phyloP scores from a whole-genome alignment of 2,888 invertebrate genomes.

The Calliscelio sp. region DNA sequence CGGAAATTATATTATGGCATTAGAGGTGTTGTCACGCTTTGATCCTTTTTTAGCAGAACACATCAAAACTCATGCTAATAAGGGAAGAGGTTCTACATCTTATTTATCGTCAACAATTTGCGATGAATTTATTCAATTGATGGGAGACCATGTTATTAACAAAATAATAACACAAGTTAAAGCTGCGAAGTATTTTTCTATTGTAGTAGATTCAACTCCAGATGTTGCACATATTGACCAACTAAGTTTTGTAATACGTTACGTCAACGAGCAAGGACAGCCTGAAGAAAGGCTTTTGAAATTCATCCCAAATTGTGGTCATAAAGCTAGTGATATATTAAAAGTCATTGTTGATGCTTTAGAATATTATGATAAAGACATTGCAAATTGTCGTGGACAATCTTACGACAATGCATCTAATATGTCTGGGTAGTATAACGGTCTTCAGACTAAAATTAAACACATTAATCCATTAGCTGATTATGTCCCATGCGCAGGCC shows the following conservation, averaged over 20 bases:
- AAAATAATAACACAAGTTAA: constrained; percentile 9
- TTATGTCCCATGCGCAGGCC: constrained; percentile 75
- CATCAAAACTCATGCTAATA: constrained; percentile 70
- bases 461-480: constrained; percentile 63
- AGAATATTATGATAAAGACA: constrained; percentile 60
- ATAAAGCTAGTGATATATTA: constrained; percentile 68
- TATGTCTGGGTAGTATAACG: constrained; percentile 10
- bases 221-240: constrained; percentile 30
- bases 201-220: constrained; percentile 28
- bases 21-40: constrained; percentile 78
- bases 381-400: constrained; percentile 74
- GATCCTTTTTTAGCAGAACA: constrained; percentile 78
- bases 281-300: constrained; percentile 19
- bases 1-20: constrained; percentile 76
- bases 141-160: constrained; percentile 11
- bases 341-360: constrained; percentile 36
- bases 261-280: constrained; percentile 1
- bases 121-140: constrained; percentile 25
- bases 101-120: constrained; percentile 74
- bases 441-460: constrained; percentile 74
- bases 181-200: constrained; percentile 26
- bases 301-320: constrained; percentile 43
- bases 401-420: constrained; percentile 76
- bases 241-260: constrained; percentile 28
- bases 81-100: constrained; percentile 74